Conservation (phyloP, 2,888 invertebrate genomes). For the Crepidodera aurea region DNA sequence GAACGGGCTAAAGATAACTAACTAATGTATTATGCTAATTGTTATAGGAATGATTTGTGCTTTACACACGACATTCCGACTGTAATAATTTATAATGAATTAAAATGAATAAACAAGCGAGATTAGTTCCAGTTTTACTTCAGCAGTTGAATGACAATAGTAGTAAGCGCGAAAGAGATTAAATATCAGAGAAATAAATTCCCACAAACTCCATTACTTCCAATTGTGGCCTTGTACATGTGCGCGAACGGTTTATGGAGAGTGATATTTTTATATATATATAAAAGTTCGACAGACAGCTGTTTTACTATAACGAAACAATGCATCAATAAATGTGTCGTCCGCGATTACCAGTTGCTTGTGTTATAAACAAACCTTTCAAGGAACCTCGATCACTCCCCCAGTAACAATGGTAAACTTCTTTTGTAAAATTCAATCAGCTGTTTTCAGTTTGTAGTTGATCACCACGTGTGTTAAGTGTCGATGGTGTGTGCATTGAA, state of each 20-base stretch:
- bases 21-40: neutral
- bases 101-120: neutral
- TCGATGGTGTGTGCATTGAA: constrained; percentile 29
- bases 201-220: neutral
- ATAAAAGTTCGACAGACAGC: constrained; percentile 9
- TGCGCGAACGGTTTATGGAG: constrained; percentile 2
- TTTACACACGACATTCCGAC: constrained; percentile 3
- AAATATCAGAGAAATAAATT: neutral
- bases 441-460: constrained; percentile 13
- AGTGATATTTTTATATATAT: neutral
- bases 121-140: neutral
- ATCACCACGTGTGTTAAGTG: constrained; percentile 22
- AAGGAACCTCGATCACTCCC: neutral
- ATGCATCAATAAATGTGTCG: constrained; percentile 6
- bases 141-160: neutral
- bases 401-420: constrained; percentile 3
- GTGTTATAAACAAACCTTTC: constrained; percentile 2
- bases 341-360: neutral
- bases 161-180: neutral
- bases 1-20: neutral
- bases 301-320: constrained; percentile 3
- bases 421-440: constrained; percentile 10
- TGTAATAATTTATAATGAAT: constrained; percentile 11
- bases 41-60: constrained; percentile 9
- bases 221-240: constrained; percentile 10